These are phyloP conservation scores for Heteropelma amictum DNA, from an alignment of 2,888 invertebrate genomes.

Conservation along the genomic window DNA sequence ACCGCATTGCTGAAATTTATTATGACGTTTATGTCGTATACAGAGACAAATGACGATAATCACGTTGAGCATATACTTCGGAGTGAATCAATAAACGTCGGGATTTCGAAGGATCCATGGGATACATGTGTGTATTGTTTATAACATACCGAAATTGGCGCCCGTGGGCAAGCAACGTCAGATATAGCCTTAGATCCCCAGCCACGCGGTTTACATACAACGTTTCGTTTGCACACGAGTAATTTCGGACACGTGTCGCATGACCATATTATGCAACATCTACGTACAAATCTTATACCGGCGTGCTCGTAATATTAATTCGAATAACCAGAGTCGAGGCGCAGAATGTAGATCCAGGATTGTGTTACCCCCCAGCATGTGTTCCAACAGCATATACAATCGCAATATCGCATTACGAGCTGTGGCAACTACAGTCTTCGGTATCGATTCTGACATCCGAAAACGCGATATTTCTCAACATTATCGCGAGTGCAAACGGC, in stretches of 20 bases:
- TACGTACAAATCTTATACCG: too few relatives aligned
- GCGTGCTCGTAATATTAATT: too few relatives aligned
- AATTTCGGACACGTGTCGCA: background rate
- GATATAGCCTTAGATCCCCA: slow-evolving; percentile 31
- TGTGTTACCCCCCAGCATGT: too few relatives aligned
- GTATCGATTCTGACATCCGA: too few relatives aligned
- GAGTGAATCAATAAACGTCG: slow-evolving; percentile 35
- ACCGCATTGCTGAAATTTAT: background rate
- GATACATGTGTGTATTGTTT: slow-evolving; percentile 7
- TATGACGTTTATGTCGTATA: slow-evolving; percentile 3
- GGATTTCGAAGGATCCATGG: slow-evolving; percentile 32
- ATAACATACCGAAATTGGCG: slow-evolving; percentile 34
- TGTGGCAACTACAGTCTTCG: too few relatives aligned
- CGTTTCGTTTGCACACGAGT: background rate
- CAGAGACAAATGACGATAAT: slow-evolving; percentile 5
- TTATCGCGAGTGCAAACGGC: too few relatives aligned
- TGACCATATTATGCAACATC: background rate
- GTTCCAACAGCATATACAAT: too few relatives aligned
- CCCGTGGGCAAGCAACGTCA: slow-evolving; percentile 26
- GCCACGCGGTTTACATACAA: background rate
- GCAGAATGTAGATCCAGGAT: too few relatives aligned
- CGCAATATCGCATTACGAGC: too few relatives aligned
- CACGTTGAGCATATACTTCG: background rate
- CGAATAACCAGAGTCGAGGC: too few relatives aligned
- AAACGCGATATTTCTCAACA: too few relatives aligned